These are phyloP conservation scores for Tethya wilhelma DNA, from an alignment of 37 sponge, comb jelly and placozoan species.

Conservation along the genomic window DNA sequence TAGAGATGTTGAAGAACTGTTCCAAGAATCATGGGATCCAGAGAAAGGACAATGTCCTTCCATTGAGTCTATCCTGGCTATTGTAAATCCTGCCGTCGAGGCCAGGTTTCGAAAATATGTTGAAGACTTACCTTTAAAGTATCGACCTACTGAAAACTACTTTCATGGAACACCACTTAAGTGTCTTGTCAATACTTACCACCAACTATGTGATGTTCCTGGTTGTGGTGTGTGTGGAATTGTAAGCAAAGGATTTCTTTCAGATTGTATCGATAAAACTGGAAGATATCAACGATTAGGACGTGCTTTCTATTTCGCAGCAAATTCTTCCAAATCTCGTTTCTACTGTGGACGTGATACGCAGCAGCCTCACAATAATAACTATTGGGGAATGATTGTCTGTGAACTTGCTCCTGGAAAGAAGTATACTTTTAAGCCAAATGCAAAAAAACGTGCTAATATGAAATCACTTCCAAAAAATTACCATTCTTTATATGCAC, in stretches of 20 bases:
- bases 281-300: background rate
- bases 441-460: too few relatives aligned
- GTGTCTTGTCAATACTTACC: background rate
- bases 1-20: background rate
- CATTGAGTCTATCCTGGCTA: background rate
- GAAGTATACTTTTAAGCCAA: too few relatives aligned
- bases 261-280: background rate
- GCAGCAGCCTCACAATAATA: background rate
- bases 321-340: constrained; percentile 24
- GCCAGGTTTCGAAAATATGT: too few relatives aligned
- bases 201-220: background rate
- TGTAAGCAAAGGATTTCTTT: constrained; percentile 17
- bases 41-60: background rate
- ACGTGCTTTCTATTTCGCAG: too few relatives aligned
- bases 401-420: too few relatives aligned
- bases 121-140: too few relatives aligned
- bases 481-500: too few relatives aligned
- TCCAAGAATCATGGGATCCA: background rate
- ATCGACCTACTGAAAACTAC: background rate
- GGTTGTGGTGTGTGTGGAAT: constrained; percentile 50
- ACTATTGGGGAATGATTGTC: too few relatives aligned
- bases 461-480: too few relatives aligned
- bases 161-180: constrained; percentile 20
- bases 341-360: background rate
- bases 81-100: too few relatives aligned